phyloP scores from a whole-genome alignment of 2,888 invertebrate species.

The Dryobota labecula region DNA sequence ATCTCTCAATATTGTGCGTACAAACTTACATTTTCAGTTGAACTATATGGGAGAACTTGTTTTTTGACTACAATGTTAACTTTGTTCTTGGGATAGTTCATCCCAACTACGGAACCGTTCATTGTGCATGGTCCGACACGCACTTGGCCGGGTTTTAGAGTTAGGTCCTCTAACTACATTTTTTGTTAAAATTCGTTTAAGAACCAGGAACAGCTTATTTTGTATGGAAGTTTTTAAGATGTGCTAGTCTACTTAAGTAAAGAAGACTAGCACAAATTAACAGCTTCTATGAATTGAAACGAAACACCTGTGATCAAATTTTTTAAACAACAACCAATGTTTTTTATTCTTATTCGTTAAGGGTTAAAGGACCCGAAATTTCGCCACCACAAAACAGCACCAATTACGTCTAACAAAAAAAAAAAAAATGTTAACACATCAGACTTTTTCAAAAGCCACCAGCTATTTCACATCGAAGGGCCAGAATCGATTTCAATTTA shows the following conservation, averaged over 20 bases:
- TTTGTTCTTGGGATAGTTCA: too few species aligned
- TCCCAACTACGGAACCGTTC: too few species aligned
- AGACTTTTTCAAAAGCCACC: slow-evolving; percentile 64
- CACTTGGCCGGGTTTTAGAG: too few species aligned
- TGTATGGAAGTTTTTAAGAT: too few species aligned
- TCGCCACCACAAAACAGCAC: slow-evolving; percentile 20
- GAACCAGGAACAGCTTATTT: background rate
- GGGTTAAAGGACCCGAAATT: slow-evolving; percentile 6
- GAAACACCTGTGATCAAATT: background rate
- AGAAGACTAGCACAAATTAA: background rate
- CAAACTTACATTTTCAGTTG: too few species aligned
- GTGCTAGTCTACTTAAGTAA: too few species aligned
- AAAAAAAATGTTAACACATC: slow-evolving; percentile 65
- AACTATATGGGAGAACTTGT: too few species aligned
- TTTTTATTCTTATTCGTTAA: slow-evolving; percentile 8
- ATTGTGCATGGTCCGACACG: too few species aligned
- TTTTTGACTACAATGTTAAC: too few species aligned
- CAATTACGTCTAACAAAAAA: slow-evolving; percentile 37
- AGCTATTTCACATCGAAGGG: slow-evolving; percentile 78
- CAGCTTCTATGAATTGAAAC: background rate
- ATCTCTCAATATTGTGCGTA: too few species aligned
- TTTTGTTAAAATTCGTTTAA: background rate
- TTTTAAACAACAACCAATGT: background rate
- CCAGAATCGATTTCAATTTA: slow-evolving; percentile 86
- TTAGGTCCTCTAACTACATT: background rate